Percentiles rank a stretch among this genome's conserved stretches.
Conservation (phyloP, 2,113 vertebrate species). For the Sinocyclocheilus rhinocerous region DNA sequence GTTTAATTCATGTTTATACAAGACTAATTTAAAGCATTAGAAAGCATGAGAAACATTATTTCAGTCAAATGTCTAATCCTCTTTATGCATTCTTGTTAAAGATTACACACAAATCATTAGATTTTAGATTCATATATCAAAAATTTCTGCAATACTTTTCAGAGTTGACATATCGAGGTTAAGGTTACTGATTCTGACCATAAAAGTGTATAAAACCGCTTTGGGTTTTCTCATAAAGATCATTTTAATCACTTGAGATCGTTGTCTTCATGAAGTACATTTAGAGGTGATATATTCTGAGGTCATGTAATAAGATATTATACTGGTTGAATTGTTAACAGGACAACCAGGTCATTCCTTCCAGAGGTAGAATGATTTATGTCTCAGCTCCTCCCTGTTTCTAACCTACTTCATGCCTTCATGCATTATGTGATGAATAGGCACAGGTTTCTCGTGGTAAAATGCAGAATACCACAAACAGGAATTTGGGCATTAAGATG, state of each 20-base stretch:
- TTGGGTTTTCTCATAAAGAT: too few species aligned
- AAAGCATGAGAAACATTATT: neutral
- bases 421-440: conserved; percentile 21
- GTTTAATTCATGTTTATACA: neutral
- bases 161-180: neutral
- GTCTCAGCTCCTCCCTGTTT: conserved; percentile 31
- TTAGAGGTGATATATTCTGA: neutral
- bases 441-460: neutral
- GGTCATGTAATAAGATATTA: conserved; percentile 27
- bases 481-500: neutral
- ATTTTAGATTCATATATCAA: neutral
- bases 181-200: neutral
- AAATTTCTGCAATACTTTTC: neutral
- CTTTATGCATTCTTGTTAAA: neutral
- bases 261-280: neutral
- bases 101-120: neutral
- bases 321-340: conserved; percentile 25
- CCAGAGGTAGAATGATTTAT: conserved; percentile 25
- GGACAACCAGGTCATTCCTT: neutral
- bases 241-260: neutral
- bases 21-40: neutral
- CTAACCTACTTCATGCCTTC: conserved; percentile 30
- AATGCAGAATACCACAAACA: neutral
- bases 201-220: neutral
- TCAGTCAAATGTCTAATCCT: neutral